Evolutionary conservation across 2,797 vertebrate genomes (phyloP), one percentile per base, ranked within the genome.

Genomic region (Ataeniobius toweri): DNA sequence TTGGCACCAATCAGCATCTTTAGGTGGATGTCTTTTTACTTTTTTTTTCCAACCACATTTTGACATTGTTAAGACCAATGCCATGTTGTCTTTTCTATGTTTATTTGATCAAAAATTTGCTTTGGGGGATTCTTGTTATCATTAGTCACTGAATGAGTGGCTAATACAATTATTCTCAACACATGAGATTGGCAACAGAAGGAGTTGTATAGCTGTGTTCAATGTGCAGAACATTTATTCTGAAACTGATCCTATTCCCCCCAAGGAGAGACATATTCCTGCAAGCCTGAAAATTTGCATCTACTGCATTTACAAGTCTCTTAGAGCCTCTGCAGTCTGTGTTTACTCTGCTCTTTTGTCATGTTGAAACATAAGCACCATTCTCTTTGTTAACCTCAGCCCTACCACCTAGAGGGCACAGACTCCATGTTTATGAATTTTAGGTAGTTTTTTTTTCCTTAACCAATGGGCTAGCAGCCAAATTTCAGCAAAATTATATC

Each of bases 261-360:
- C 4, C 20, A 5, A 39, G 28, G 39, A 44, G 39, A 41, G 5
- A 26, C n/a, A 46, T n/a, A 26, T 14, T 67, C 63, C 36, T 41
- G 26, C 9, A 69, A 0, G 12, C 24, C 39, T 26, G 41, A 46
- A 69, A 46, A 55, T 73, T 31, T 39, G 12, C 26, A 78, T 78
- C 3, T 61, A 9, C 18, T 39, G 16, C 6, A 31, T 75, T 53
- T 63, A 28, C 31, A 77, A 39, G 10, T 61, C 3, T 22, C 68
- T 74, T 3, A 58, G 28, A 73, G 61, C 9, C 46, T 69, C 81
- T 73, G 13, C 41, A 50, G 14, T 69, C 31, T 65, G n/a, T 68
- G 41, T 79, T 51, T 74, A 68, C 65, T 61, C 51, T 76, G 61
- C n/a, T 71, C 48, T 79, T 58, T 59, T 24, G 56, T 67, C 71